phyloP scores from a whole-genome alignment of 2,797 vertebrate species.

The Hapalemur alaotrensis region DNA sequence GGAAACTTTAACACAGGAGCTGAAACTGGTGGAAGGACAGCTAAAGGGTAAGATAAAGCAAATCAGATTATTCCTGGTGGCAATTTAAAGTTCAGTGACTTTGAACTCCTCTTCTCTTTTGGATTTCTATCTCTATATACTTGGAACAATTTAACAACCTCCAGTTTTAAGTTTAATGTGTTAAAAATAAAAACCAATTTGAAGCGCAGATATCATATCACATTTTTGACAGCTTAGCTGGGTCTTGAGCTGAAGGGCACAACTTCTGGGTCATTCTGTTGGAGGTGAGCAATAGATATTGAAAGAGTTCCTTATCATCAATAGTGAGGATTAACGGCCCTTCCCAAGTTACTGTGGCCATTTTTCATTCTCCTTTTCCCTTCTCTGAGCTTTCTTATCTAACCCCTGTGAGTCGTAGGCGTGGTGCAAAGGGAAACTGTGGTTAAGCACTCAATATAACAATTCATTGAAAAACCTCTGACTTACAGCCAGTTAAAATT shows the following conservation, averaged over 20 bases:
- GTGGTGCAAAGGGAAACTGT: neutral
- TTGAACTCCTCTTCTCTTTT: constrained; percentile 44
- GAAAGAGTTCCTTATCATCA: constrained; percentile 46
- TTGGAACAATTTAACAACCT: constrained; percentile 64
- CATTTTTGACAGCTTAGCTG: constrained; percentile 57
- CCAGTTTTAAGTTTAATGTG: constrained; percentile 59
- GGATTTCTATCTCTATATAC: constrained; percentile 50
- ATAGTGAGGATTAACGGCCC: neutral
- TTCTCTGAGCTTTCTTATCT: constrained; percentile 26
- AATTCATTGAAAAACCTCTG: neutral
- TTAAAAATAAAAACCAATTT: constrained; percentile 76
- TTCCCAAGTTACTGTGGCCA: neutral
- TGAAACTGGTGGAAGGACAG: neutral
- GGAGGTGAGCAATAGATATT: neutral
- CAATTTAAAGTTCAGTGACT: constrained; percentile 66
- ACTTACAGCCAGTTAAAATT: constrained; percentile 26
- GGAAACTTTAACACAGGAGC: constrained; percentile 1
- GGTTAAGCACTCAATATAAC: neutral
- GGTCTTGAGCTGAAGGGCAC: constrained; percentile 30
- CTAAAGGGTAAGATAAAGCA: constrained; percentile 21
- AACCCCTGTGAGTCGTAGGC: neutral
- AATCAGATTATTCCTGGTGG: constrained; percentile 57
- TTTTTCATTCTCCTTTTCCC: constrained; percentile 34
- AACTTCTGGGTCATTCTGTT: constrained; percentile 44
- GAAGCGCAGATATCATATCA: constrained; percentile 63